phyloP scores from a whole-genome alignment of 2,888 invertebrate genomes.

The Aradus depressus region DNA sequence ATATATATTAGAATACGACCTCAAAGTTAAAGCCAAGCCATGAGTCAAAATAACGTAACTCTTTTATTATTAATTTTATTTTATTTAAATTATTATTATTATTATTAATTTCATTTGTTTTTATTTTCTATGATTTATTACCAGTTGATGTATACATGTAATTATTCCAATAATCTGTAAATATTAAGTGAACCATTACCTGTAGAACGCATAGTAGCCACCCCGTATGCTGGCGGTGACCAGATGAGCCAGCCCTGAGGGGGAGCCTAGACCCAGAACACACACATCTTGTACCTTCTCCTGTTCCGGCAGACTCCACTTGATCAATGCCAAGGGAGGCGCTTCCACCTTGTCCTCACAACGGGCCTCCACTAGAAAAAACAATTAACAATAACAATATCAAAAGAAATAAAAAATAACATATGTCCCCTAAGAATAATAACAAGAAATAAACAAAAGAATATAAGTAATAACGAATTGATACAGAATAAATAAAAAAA shows the following conservation, averaged over 20 bases:
- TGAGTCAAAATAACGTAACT: too few relatives aligned
- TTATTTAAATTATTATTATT: too few relatives aligned
- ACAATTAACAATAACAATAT: conserved; percentile 5
- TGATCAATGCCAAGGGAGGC: conserved; percentile 61
- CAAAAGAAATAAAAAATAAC: neutral
- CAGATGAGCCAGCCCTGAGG: conserved; percentile 45
- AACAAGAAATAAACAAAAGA: conserved; percentile 1
- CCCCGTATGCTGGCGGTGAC: conserved; percentile 46
- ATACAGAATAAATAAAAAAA: conserved; percentile 8
- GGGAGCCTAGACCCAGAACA: conserved; percentile 49
- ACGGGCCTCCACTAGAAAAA: conserved; percentile 54
- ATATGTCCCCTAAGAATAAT: neutral
- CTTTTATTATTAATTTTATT: too few relatives aligned
- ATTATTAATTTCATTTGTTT: too few relatives aligned
- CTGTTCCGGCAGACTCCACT: conserved; percentile 75
- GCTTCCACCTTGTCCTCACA: conserved; percentile 46
- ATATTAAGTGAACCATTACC: too few relatives aligned
- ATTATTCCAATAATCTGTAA: too few relatives aligned
- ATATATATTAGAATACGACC: too few relatives aligned
- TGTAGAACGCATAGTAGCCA: conserved; percentile 16
- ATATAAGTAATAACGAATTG: conserved; percentile 7
- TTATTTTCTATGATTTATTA: too few relatives aligned
- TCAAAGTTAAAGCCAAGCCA: too few relatives aligned
- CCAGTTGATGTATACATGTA: too few relatives aligned
- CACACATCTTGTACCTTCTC: conserved; percentile 64